A percentile compares a stretch with the other conserved stretches of the same genome.
Conservation (phyloP, 2,888 invertebrate species). For the Troides aeacus region DNA sequence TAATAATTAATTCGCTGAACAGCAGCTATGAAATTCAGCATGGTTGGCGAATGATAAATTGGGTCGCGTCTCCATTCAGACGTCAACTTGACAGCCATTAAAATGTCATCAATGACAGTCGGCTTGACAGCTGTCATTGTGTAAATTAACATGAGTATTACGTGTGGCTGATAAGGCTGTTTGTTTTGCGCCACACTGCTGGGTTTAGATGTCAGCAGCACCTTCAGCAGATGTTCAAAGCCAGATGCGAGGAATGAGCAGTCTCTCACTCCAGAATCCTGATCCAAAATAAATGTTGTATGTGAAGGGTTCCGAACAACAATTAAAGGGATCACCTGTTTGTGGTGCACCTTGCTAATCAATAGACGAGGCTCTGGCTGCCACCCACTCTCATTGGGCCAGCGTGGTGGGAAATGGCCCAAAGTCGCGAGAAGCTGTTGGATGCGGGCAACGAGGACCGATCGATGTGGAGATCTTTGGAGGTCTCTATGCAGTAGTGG, state of each 20-base stretch:
- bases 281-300: too few relatives aligned
- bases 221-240: not conserved
- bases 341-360: too few relatives aligned
- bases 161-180: constrained; percentile 8
- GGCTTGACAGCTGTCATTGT: constrained; percentile 22
- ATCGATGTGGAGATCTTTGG: too few relatives aligned
- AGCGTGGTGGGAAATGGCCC: too few relatives aligned
- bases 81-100: constrained; percentile 21
- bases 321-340: too few relatives aligned
- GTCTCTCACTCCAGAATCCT: too few relatives aligned
- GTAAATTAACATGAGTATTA: constrained; percentile 4
- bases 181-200: not conserved
- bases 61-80: constrained; percentile 19
- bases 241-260: not conserved
- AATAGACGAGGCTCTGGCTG: too few relatives aligned
- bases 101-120: constrained; percentile 25
- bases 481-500: too few relatives aligned
- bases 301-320: too few relatives aligned
- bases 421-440: too few relatives aligned
- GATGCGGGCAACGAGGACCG: too few relatives aligned
- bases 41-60: constrained; percentile 17
- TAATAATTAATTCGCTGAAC: not conserved
- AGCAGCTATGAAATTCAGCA: not conserved
- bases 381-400: too few relatives aligned
- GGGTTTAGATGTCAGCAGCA: not conserved